A percentile compares a stretch with the other conserved stretches of the same genome.
These are phyloP conservation scores for Lota lota DNA, from an alignment of 2,113 vertebrate species.

Conservation along the genomic window DNA sequence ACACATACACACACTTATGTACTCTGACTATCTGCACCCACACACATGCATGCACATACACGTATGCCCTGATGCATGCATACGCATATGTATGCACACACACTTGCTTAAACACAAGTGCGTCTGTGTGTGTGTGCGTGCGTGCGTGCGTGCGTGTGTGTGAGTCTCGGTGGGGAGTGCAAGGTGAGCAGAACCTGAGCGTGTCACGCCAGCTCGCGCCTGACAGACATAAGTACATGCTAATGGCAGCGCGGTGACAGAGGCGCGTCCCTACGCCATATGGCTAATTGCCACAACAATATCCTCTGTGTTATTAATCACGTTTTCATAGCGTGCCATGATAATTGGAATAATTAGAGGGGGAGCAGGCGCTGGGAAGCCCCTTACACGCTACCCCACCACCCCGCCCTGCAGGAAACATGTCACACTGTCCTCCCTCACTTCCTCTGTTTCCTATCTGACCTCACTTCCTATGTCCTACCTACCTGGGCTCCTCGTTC, in stretches of 20 bases:
- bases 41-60: too few species aligned
- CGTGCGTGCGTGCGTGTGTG: too few species aligned
- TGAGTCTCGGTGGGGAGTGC: slow-evolving; percentile 81
- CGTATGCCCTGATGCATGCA: too few species aligned
- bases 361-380: slow-evolving; percentile 81
- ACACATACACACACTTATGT: too few species aligned
- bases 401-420: slow-evolving; percentile 65
- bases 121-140: too few species aligned
- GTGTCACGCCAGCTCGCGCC: slow-evolving; percentile 98
- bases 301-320: slow-evolving; percentile 99
- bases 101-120: too few species aligned
- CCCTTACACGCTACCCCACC: slow-evolving; percentile 68
- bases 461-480: slow-evolving; percentile 3
- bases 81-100: too few species aligned
- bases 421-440: slow-evolving; percentile 27
- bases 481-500: neutral
- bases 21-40: too few species aligned
- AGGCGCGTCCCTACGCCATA: slow-evolving; percentile 99
- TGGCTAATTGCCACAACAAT: slow-evolving; percentile 99
- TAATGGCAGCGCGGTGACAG: slow-evolving; percentile 99
- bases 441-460: neutral
- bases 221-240: slow-evolving; percentile 99
- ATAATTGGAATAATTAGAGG: slow-evolving; percentile 99
- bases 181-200: slow-evolving; percentile 97
- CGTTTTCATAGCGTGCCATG: slow-evolving; percentile 99